Base-by-base conservation (phyloP, 1,140 invertebrate species). In the Pristionchus pacificus region DNA sequence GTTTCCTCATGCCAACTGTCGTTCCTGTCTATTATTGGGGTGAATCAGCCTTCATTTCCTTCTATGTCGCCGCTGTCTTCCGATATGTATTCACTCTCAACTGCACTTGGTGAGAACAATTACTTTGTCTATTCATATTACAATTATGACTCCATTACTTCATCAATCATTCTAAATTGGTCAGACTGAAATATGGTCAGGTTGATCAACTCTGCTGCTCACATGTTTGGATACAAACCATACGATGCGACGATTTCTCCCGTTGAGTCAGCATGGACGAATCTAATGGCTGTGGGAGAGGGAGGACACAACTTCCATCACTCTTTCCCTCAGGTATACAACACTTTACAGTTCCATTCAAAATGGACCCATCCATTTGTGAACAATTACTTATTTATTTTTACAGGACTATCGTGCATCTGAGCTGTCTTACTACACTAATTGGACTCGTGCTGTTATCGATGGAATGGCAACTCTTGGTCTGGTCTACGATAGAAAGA, bases 241-340 rank as follows among this genome's bases (percentile, higher is more conserved):
- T 98, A 97, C 83, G 94, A 97, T 85, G 74, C 79, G 24, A 72
- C 75, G 89, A 89, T 90, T 89, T 85, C 89, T 86, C 88, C 86
- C 2, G 79, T 79, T 2, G 84, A 87, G 69, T 85, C 85, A 70
- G 49, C 84, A 1, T 76, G 67, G 69, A 80, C 78, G 19, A 74
- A 65, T 14, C 58, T 65, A 55, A 55, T 28, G 25, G 31, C 27
- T 14, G 38, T 19, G 6, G 38, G 38, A 6, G 38, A 49, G 38
- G 38, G 38, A 10, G 38, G 91, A 89, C 93, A 96, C 84, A 96
- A 96, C 85, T 97, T 95, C 85, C 94, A 97, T 83, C 93, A 97
- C 85, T 91, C 91, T 0, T 97, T 97, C 86, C 94, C 95, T 0
- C 71, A 73, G 38, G 38, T n/a, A n/a, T n/a, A n/a, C n/a, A n/a